Percentiles rank a stretch among this genome's conserved stretches.
These are phyloP conservation scores for Sminthurinus signatus DNA, from an alignment of 1,140 invertebrate genomes.

Conservation along the genomic window DNA sequence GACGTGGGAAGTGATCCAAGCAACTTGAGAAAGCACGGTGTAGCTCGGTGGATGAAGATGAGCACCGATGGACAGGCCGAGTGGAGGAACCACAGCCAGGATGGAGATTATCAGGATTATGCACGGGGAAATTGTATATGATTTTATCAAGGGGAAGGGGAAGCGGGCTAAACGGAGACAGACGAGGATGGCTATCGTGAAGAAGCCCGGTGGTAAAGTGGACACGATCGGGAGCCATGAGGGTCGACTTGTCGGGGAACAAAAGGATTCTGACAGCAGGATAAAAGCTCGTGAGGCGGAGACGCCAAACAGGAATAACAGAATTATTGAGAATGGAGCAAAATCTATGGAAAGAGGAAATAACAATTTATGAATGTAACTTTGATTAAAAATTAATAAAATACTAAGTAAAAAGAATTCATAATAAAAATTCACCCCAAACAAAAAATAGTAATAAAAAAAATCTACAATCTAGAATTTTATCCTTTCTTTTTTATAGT, in stretches of 20 bases:
- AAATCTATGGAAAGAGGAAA: slow-evolving; percentile 39
- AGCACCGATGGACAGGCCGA: slow-evolving; percentile 35
- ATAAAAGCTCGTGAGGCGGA: slow-evolving; percentile 39
- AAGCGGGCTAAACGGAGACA: slow-evolving; percentile 39
- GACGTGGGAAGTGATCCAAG: slow-evolving; percentile 38
- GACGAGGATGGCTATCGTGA: slow-evolving; percentile 35
- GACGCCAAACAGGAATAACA: slow-evolving; percentile 37
- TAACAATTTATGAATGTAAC: neutral
- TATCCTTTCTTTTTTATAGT: no score
- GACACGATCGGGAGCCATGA: slow-evolving; percentile 39
- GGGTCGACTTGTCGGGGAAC: slow-evolving; percentile 34
- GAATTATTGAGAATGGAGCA: slow-evolving; percentile 40
- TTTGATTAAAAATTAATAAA: no score
- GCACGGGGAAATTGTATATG: slow-evolving; percentile 33
- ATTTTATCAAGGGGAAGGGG: slow-evolving; percentile 38
- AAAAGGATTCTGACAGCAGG: slow-evolving; percentile 38
- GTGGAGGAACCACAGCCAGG: slow-evolving; percentile 31
- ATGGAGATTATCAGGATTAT: slow-evolving; percentile 34
- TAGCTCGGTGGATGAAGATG: slow-evolving; percentile 32
- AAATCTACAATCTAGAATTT: no score
- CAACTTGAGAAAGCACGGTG: slow-evolving; percentile 30
- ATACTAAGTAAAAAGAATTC: no score
- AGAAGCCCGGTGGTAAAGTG: slow-evolving; percentile 35
- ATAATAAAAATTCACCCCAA: no score
- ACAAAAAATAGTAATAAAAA: no score